These are phyloP conservation scores for Eulemur coronatus DNA, from an alignment of 2,797 vertebrate species.

Conservation along the genomic window DNA sequence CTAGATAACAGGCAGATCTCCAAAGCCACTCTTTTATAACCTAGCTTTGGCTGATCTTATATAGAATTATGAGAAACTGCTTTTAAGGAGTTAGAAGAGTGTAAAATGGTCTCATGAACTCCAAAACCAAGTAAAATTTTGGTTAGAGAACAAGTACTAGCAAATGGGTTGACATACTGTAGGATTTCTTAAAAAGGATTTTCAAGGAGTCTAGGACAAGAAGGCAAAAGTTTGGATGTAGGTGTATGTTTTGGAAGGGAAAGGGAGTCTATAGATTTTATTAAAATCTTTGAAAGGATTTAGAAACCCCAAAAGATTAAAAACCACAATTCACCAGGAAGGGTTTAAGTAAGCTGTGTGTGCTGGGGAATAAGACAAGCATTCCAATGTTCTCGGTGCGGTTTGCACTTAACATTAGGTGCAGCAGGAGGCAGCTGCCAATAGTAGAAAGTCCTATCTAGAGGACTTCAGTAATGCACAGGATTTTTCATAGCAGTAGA, in stretches of 20 bases:
- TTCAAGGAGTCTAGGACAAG: not conserved
- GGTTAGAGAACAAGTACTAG: not conserved
- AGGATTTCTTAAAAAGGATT: not conserved
- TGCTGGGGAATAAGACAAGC: not conserved
- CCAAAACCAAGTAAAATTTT: conserved; percentile 11
- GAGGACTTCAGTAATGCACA: not conserved
- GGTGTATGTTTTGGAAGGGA: not conserved
- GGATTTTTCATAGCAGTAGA: not conserved
- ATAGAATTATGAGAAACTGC: not conserved
- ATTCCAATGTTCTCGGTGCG: not conserved
- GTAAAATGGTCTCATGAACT: not conserved
- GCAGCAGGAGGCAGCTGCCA: not conserved
- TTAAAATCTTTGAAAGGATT: not conserved
- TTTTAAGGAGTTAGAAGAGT: not conserved
- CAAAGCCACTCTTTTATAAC: not conserved
- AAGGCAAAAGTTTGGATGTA: not conserved
- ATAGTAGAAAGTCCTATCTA: not conserved
- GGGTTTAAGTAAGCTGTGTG: not conserved
- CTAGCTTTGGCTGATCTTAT: not conserved
- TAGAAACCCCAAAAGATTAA: not conserved
- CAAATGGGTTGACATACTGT: not conserved
- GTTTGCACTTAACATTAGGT: not conserved
- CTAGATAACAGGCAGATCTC: not conserved
- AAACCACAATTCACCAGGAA: not conserved
- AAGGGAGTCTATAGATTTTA: not conserved